Evolutionary conservation across 2,797 vertebrate genomes (phyloP).

Genomic region (Simalia tracyae): DNA sequence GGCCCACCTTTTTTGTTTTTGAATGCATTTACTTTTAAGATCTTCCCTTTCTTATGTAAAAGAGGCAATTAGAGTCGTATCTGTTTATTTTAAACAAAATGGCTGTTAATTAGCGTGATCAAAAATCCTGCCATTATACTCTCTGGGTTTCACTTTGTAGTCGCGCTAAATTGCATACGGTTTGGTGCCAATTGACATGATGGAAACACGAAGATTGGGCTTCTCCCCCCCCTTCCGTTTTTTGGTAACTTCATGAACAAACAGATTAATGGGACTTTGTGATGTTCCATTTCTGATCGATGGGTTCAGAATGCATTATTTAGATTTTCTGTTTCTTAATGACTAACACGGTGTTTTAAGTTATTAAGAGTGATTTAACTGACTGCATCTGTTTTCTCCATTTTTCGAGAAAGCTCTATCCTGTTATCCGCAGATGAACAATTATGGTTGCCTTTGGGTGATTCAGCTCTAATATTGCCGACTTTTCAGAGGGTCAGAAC

Average conservation of each 20-base stretch:
- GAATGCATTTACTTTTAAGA: constrained; percentile 96
- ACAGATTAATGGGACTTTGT: constrained; percentile 81
- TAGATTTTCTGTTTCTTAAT: constrained; percentile 76
- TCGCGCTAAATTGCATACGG: constrained; percentile 83
- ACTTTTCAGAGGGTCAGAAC: not conserved
- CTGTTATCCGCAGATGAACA: constrained; percentile 9
- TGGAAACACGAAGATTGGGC: constrained; percentile 86
- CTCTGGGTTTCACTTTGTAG: constrained; percentile 93
- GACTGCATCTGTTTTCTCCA: constrained; percentile 50
- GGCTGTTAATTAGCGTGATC: constrained; percentile 99
- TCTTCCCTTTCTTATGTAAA: constrained; percentile 99
- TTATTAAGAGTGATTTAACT: constrained; percentile 77
- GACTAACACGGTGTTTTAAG: constrained; percentile 74
- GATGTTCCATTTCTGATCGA: constrained; percentile 78
- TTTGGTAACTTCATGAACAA: constrained; percentile 87
- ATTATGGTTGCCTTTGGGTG: not conserved
- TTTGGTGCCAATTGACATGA: constrained; percentile 94
- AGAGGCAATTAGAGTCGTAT: constrained; percentile 99
- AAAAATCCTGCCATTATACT: constrained; percentile 91
- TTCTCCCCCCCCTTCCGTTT: constrained; percentile 54
- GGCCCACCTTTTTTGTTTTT: constrained; percentile 52
- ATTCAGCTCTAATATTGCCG: constrained; percentile 9
- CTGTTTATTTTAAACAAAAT: constrained; percentile 99
- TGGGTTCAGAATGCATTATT: constrained; percentile 74
- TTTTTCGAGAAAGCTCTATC: constrained; percentile 16